phyloP scores from a whole-genome alignment of 2,113 vertebrate species.

The Tragelaphus strepsiceros region DNA sequence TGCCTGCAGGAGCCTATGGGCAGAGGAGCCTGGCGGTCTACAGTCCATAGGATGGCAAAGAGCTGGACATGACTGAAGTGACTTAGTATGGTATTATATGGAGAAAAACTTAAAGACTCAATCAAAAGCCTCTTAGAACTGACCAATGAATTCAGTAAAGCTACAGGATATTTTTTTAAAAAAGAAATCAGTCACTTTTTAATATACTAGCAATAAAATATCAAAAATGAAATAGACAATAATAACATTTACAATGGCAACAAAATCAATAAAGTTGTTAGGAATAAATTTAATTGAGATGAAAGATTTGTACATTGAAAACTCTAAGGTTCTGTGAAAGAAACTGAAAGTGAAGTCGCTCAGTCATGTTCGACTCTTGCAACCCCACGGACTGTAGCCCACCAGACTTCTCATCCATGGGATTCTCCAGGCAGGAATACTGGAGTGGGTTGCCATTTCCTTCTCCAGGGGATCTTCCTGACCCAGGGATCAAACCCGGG shows the following conservation, averaged over 20 bases:
- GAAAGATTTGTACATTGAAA: neutral
- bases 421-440: no score
- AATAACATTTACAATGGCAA: neutral
- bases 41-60: neutral
- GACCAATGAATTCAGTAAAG: neutral
- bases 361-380: accelerated
- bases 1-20: neutral
- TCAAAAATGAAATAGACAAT: neutral
- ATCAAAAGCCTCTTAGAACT: neutral
- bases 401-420: no score
- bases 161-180: neutral
- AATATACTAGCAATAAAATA: neutral
- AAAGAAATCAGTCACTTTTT: neutral
- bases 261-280: neutral
- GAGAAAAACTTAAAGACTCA: neutral
- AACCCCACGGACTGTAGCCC: no score
- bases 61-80: no score
- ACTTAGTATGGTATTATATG: neutral
- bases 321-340: neutral
- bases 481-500: no score
- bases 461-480: no score
- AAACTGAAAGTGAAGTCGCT: neutral
- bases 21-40: neutral
- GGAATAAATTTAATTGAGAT: neutral
- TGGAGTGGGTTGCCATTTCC: no score